Percentiles rank a stretch among this genome's conserved stretches.
Conservation (phyloP, 1,140 invertebrate species). For the Bombus superbus region DNA sequence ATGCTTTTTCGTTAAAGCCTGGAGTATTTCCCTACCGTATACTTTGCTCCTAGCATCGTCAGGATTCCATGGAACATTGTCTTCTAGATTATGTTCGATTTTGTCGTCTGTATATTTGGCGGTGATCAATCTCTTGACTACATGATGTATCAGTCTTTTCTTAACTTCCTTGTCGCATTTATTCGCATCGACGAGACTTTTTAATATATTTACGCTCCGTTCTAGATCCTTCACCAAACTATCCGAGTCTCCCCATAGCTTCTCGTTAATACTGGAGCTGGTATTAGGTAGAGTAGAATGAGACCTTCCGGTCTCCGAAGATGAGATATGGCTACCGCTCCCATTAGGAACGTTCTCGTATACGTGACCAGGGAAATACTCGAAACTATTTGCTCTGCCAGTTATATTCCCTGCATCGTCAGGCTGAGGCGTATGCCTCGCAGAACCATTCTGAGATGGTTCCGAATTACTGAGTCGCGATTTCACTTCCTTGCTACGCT, state of each 20-base stretch:
- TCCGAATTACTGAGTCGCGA: slow-evolving; percentile 62
- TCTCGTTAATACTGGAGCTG: slow-evolving; percentile 80
- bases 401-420: slow-evolving; percentile 74
- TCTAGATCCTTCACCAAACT: slow-evolving; percentile 80
- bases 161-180: slow-evolving; percentile 79
- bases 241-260: slow-evolving; percentile 79
- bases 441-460: slow-evolving; percentile 68
- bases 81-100: slow-evolving; percentile 77
- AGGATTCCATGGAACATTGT: slow-evolving; percentile 80
- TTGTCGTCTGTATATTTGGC: slow-evolving; percentile 79
- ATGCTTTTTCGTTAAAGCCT: slow-evolving; percentile 74
- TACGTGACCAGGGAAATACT: slow-evolving; percentile 82
- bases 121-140: slow-evolving; percentile 80
- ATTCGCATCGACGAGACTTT: slow-evolving; percentile 79
- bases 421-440: slow-evolving; percentile 63
- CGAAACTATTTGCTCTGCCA: slow-evolving; percentile 82
- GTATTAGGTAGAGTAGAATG: slow-evolving; percentile 80
- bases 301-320: slow-evolving; percentile 73
- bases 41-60: slow-evolving; percentile 78
- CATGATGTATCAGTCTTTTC: slow-evolving; percentile 79
- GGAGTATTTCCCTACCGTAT: slow-evolving; percentile 77
- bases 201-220: slow-evolving; percentile 80
- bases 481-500: slow-evolving; percentile 25
- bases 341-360: slow-evolving; percentile 78
- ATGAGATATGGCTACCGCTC: slow-evolving; percentile 73